Evolutionary conservation across 2,797 vertebrate genomes (phyloP).

Genomic region (Tapera naevia): DNA sequence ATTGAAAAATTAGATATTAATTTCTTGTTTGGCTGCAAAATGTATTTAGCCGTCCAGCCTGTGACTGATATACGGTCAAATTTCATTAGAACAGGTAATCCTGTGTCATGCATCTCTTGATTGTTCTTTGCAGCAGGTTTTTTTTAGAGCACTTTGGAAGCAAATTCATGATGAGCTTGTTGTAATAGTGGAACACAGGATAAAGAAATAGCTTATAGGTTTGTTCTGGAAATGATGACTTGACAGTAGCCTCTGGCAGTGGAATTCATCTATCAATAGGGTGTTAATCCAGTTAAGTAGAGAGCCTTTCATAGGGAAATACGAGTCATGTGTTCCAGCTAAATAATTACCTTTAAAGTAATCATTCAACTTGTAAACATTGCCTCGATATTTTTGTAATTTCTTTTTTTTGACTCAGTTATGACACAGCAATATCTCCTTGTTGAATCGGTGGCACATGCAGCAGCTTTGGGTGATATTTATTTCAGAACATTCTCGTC

Average conservation of each 20-base stretch:
- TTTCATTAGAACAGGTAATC: constrained; percentile 53
- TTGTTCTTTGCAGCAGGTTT: constrained; percentile 44
- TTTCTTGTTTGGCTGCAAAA: background rate
- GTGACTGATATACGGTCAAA: background rate
- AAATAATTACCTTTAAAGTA: constrained; percentile 63
- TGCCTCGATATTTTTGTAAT: constrained; percentile 20
- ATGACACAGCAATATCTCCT: constrained; percentile 15
- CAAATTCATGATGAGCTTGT: constrained; percentile 68
- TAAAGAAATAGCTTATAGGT: constrained; percentile 72
- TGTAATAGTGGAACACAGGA: constrained; percentile 52
- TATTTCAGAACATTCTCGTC: background rate
- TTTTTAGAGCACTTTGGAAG: constrained; percentile 50
- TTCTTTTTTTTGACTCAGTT: constrained; percentile 4
- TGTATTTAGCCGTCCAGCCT: constrained; percentile 2
- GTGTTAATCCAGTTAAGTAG: constrained; percentile 71
- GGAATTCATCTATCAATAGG: constrained; percentile 72
- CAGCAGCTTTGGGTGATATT: background rate
- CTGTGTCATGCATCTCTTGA: constrained; percentile 60
- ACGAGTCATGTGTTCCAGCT: constrained; percentile 51
- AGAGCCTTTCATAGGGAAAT: constrained; percentile 70
- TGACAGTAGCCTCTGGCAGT: constrained; percentile 65
- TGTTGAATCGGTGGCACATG: background rate
- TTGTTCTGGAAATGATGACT: constrained; percentile 80
- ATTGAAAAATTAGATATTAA: background rate
- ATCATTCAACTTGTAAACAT: constrained; percentile 46